These are phyloP conservation scores for Sebastes flavidus DNA, from an alignment of 2,797 vertebrate genomes.

Conservation along the genomic window DNA sequence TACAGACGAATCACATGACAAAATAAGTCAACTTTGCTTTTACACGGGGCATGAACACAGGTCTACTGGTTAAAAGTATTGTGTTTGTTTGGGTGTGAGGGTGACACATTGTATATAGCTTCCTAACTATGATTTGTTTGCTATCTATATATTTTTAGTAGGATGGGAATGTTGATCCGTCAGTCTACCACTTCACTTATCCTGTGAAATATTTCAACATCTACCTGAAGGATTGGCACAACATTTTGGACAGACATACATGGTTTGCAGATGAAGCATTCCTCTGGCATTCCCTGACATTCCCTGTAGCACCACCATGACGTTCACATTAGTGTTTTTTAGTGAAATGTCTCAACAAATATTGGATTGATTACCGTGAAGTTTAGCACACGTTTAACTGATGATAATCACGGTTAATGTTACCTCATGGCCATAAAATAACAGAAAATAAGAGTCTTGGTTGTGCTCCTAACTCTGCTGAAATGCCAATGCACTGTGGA, in stretches of 20 bases:
- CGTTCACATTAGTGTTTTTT: not conserved
- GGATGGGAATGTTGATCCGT: not conserved
- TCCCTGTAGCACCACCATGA: not conserved
- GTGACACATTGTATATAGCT: not conserved
- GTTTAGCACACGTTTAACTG: not conserved
- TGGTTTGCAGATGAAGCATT: not conserved
- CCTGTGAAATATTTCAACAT: not conserved
- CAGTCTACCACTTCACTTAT: not conserved
- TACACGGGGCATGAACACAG: too few species aligned
- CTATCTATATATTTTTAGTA: not conserved
- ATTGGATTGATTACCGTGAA: not conserved
- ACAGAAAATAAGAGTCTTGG: not conserved
- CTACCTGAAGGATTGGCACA: not conserved
- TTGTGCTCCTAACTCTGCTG: not conserved
- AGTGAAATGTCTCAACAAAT: not conserved
- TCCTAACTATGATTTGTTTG: not conserved
- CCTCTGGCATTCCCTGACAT: not conserved
- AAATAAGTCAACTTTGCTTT: too few species aligned
- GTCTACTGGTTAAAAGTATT: too few species aligned
- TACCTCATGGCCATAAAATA: not conserved
- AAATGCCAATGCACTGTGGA: not conserved
- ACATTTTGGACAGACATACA: not conserved
- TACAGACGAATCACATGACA: too few species aligned
- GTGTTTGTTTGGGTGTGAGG: too few species aligned
- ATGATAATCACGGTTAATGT: slow-evolving; percentile 1